Evolutionary conservation across 2,113 vertebrate species (phyloP).

Genomic region (Paraplagusia blochii): DNA sequence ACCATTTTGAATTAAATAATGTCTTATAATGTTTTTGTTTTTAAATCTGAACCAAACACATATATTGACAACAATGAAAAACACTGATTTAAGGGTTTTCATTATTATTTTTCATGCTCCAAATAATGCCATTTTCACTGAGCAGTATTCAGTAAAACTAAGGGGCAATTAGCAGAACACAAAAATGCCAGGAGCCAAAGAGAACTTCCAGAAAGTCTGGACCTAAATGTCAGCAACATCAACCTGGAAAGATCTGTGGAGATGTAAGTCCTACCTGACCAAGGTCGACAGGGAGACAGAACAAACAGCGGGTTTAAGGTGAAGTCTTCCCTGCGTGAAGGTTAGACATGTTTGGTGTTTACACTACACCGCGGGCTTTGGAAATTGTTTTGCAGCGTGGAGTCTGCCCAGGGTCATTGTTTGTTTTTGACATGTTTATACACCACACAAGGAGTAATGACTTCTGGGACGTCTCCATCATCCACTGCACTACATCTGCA

Average conservation of each 20-base stretch:
- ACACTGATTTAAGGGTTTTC: no score
- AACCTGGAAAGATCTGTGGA: constrained; percentile 21
- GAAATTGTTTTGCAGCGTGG: constrained; percentile 62
- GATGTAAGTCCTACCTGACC: constrained; percentile 33
- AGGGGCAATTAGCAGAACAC: no score
- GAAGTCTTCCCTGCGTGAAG: constrained; percentile 63
- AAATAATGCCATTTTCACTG: no score
- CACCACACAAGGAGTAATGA: constrained; percentile 70
- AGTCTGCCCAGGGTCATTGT: constrained; percentile 65
- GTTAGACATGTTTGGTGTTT: constrained; percentile 69
- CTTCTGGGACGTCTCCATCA: constrained; percentile 49
- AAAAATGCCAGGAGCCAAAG: no score
- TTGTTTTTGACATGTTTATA: constrained; percentile 77
- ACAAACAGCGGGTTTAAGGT: constrained; percentile 54
- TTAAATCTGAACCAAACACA: no score
- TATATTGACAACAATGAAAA: no score
- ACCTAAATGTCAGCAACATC: constrained; percentile 26
- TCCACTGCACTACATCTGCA: constrained; percentile 18
- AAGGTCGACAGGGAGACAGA: constrained; percentile 55
- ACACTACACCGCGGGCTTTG: constrained; percentile 69
- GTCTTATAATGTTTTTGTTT: no score
- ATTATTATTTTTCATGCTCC: no score
- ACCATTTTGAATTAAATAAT: no score
- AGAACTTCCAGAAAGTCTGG: neutral
- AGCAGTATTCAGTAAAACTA: no score